Evolutionary conservation across 2,888 invertebrate species (phyloP).

Genomic region (Fragum fragum): DNA sequence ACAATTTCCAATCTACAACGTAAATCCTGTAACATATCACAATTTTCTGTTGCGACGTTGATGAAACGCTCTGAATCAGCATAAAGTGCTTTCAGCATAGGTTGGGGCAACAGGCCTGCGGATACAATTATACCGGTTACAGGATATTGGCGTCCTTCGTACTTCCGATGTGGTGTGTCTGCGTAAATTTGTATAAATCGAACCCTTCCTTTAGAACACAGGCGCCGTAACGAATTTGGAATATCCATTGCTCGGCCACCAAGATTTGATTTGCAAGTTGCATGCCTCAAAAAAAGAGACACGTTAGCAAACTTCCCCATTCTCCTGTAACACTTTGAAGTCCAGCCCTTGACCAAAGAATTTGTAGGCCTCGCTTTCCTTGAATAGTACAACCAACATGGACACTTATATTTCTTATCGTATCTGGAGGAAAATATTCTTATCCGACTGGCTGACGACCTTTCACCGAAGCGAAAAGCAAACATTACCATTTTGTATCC

Average conservation of each 20-base stretch:
- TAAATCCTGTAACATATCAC: slow-evolving; percentile 20
- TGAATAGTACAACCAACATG: slow-evolving; percentile 37
- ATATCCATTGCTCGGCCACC: slow-evolving; percentile 48
- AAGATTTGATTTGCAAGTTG: slow-evolving; percentile 39
- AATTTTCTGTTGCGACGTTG: slow-evolving; percentile 38
- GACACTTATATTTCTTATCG: slow-evolving; percentile 17
- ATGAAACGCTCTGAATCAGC: slow-evolving; percentile 44
- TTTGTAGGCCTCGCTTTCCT: slow-evolving; percentile 35
- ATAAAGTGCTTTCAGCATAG: slow-evolving; percentile 34
- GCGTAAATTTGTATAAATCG: slow-evolving; percentile 53
- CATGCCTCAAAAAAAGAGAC: slow-evolving; percentile 48
- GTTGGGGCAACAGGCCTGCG: slow-evolving; percentile 32
- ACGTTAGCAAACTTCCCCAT: slow-evolving; percentile 34
- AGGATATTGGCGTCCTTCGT: slow-evolving; percentile 40
- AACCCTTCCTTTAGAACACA: not conserved
- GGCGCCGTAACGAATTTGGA: slow-evolving; percentile 20
- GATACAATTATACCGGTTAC: slow-evolving; percentile 47
- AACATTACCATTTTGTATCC: slow-evolving; percentile 35
- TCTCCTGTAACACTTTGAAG: slow-evolving; percentile 40
- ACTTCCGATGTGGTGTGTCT: slow-evolving; percentile 42
- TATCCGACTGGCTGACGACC: slow-evolving; percentile 31
- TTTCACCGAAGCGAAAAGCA: slow-evolving; percentile 56
- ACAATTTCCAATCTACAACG: slow-evolving; percentile 53
- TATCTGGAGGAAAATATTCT: slow-evolving; percentile 11
- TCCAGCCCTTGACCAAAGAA: slow-evolving; percentile 50